phyloP scores from a whole-genome alignment of 2,113 vertebrate species.

The Prunella himalayana region DNA sequence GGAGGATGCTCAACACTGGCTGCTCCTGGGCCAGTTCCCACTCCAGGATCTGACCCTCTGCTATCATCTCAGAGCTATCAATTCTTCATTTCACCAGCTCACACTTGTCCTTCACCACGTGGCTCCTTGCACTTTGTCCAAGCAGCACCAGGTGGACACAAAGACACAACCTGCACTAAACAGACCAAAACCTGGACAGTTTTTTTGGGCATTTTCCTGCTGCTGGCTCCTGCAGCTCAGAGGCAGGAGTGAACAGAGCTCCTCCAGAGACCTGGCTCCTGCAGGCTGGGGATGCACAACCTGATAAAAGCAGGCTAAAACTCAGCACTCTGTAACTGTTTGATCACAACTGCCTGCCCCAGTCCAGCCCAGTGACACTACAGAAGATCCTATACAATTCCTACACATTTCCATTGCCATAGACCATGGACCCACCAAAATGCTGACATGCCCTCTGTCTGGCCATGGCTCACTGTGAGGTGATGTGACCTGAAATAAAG shows the following conservation, averaged over 20 bases:
- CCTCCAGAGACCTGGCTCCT: background rate
- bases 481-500: background rate
- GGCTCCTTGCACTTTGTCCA: fast-evolving
- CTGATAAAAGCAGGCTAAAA: background rate
- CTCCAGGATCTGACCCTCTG: background rate
- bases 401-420: background rate
- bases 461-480: background rate
- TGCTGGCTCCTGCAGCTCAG: background rate
- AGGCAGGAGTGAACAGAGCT: background rate
- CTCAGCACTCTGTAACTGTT: background rate
- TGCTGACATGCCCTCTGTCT: fast-evolving
- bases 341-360: background rate
- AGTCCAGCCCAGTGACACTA: too few relatives aligned
- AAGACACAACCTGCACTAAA: background rate
- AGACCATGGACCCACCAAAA: fast-evolving
- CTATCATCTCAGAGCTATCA: background rate
- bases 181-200: background rate
- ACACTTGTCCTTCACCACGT: fast-evolving
- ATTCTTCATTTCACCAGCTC: fast-evolving
- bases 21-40: fast-evolving
- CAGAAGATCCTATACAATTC: background rate
- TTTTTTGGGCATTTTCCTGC: background rate
- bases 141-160: background rate
- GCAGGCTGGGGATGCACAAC: fast-evolving
- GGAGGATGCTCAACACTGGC: background rate